Evolutionary conservation across 1,140 invertebrate species (phyloP).

Genomic region (Mizuhopecten yessoensis): DNA sequence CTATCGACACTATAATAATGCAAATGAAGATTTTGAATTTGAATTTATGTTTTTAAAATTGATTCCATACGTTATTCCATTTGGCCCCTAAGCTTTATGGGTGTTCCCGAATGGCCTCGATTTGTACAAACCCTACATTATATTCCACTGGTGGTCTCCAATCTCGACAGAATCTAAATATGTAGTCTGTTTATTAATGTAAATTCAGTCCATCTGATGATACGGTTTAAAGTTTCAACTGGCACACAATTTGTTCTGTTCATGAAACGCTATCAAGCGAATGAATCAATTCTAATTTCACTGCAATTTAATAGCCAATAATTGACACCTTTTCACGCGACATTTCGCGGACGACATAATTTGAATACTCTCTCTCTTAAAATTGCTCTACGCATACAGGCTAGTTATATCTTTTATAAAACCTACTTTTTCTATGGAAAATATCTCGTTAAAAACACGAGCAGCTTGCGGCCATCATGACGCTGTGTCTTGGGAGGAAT

Average conservation of each 20-base stretch:
- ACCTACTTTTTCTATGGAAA: background rate
- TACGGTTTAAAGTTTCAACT: background rate
- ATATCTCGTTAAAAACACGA: background rate
- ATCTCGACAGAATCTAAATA: background rate
- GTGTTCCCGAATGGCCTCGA: background rate
- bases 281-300: constrained; percentile 21
- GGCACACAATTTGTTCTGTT: background rate
- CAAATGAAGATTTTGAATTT: no score
- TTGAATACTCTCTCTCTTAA: background rate
- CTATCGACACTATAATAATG: no score
- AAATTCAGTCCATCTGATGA: background rate
- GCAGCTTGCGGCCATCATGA: background rate
- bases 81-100: no score
- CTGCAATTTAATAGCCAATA: constrained; percentile 9
- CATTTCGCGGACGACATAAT: constrained; percentile 7
- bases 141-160: background rate
- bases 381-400: background rate
- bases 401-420: background rate
- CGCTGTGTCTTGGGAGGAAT: constrained; percentile 29
- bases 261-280: background rate
- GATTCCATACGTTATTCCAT: no score
- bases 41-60: no score
- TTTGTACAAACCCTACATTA: background rate
- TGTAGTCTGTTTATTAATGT: background rate
- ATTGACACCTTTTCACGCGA: constrained; percentile 10